Percentiles rank a stretch among this genome's conserved stretches.
These are phyloP conservation scores for Madoqua kirkii DNA, from an alignment of 2,113 vertebrate genomes.

Conservation along the genomic window DNA sequence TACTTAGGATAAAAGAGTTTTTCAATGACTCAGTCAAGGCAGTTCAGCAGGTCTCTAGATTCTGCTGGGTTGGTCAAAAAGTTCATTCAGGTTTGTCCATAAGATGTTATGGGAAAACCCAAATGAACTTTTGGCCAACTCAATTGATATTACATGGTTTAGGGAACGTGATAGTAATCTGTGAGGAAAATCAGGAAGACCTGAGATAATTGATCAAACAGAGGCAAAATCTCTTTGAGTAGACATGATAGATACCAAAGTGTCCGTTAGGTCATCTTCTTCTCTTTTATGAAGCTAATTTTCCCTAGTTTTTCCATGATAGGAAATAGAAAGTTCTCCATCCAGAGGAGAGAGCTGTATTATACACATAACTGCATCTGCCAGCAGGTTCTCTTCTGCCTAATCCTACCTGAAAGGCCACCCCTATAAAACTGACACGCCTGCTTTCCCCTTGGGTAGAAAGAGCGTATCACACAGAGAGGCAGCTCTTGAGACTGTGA, in stretches of 20 bases:
- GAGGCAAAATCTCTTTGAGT: not conserved
- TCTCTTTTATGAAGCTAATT: not conserved
- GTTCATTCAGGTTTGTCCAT: not conserved
- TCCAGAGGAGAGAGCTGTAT: not conserved
- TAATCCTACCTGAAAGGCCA: not conserved
- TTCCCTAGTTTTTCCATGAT: not conserved
- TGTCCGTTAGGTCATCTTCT: not conserved
- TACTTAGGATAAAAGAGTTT: not conserved
- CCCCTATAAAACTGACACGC: not conserved
- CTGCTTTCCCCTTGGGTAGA: not conserved
- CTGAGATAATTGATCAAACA: not conserved
- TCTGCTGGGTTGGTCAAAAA: not conserved
- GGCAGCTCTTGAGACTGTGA: not conserved
- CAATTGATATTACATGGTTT: not conserved
- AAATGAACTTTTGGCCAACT: not conserved
- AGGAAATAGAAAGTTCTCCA: not conserved
- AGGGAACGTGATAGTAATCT: not conserved
- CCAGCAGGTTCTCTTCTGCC: not conserved
- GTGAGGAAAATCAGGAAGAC: not conserved
- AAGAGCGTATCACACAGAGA: not conserved
- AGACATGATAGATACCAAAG: not conserved
- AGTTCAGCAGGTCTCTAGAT: not conserved
- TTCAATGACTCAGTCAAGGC: not conserved
- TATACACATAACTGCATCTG: not conserved
- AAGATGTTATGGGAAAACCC: not conserved